Percentiles rank a stretch among this genome's conserved stretches.
Evolutionary conservation across 2,797 vertebrate genomes (phyloP).

Genomic region (Acanthurus lineatus): DNA sequence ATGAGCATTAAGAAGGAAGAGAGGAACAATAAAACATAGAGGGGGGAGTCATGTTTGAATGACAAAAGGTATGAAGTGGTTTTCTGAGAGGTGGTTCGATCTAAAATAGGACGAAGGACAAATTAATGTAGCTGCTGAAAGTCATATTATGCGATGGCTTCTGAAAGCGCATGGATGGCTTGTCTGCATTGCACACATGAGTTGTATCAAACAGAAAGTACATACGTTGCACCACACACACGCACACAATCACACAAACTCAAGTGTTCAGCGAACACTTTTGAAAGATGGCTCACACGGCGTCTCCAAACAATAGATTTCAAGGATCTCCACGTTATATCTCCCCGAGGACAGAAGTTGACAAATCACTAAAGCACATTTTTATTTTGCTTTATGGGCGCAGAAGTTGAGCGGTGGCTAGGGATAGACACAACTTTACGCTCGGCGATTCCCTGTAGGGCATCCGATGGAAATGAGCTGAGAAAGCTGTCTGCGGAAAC

Average conservation of each 20-base stretch:
- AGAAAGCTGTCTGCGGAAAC: conserved; percentile 69
- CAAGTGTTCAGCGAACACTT: conserved; percentile 12
- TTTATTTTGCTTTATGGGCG: conserved; percentile 78
- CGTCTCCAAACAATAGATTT: conserved; percentile 67
- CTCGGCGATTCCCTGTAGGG: conserved; percentile 68
- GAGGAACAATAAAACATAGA: conserved; percentile 41
- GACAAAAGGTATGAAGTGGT: conserved; percentile 69
- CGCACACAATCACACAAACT: conserved; percentile 3
- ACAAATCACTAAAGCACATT: conserved; percentile 81
- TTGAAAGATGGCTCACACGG: conserved; percentile 58
- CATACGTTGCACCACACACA: conserved; percentile 2
- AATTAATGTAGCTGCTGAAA: background rate
- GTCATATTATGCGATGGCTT: conserved; percentile 11
- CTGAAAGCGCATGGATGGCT: background rate
- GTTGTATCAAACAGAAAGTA: conserved; percentile 39
- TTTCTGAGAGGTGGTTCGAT: conserved; percentile 36
- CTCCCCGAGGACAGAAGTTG: conserved; percentile 75
- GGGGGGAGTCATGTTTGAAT: conserved; percentile 67
- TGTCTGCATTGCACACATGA: conserved; percentile 9
- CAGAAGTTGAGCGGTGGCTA: conserved; percentile 68
- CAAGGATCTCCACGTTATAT: conserved; percentile 67
- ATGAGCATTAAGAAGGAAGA: conserved; percentile 50
- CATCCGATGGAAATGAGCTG: conserved; percentile 77
- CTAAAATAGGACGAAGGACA: conserved; percentile 8
- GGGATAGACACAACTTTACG: conserved; percentile 69